These are phyloP conservation scores for Spizaetus ornatus DNA, from an alignment of 2,113 vertebrate genomes.

Conservation along the genomic window DNA sequence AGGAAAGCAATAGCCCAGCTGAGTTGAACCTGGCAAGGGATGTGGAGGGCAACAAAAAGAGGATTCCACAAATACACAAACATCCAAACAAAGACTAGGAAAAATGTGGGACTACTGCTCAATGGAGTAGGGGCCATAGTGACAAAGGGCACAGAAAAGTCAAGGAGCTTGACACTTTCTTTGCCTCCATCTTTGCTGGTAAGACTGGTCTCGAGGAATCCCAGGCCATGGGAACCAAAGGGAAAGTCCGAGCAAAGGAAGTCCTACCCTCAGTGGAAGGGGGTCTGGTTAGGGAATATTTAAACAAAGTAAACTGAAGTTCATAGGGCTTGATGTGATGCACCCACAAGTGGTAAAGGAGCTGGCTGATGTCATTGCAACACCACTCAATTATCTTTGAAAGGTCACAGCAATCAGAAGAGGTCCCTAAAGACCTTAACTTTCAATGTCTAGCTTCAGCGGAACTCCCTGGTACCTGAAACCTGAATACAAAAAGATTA, in stretches of 20 bases:
- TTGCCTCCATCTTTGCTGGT: background rate
- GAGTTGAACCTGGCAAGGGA: background rate
- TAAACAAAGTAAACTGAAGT: background rate
- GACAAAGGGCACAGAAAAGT: background rate
- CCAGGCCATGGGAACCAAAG: background rate
- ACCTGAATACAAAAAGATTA: background rate
- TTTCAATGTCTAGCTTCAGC: background rate
- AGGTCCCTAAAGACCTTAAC: too few species aligned
- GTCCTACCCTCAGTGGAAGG: too few species aligned
- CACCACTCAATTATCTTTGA: background rate
- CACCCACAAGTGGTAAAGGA: background rate
- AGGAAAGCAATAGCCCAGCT: background rate
- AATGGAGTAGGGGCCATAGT: background rate
- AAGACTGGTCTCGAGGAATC: background rate
- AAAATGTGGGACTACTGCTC: background rate
- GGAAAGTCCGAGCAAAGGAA: background rate
- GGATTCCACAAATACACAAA: background rate
- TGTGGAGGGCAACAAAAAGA: background rate
- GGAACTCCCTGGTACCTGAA: background rate
- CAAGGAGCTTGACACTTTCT: background rate
- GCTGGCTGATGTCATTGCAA: background rate
- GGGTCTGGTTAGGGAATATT: background rate
- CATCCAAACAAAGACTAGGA: background rate
- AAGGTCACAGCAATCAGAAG: background rate
- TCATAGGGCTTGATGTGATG: background rate